Conservation (phyloP, 2,797 vertebrate genomes). For the Labroides dimidiatus region DNA sequence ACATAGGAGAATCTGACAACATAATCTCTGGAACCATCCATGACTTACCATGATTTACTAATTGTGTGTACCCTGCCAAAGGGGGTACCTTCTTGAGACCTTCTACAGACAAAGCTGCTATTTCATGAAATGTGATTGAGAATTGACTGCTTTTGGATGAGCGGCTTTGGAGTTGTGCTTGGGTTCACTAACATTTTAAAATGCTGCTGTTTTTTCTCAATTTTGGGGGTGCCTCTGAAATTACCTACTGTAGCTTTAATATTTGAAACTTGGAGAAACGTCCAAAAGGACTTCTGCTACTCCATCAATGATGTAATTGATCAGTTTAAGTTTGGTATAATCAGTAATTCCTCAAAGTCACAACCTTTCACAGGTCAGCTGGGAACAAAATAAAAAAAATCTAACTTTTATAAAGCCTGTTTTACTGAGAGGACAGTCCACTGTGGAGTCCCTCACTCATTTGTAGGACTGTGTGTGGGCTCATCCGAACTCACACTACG, state of each 20-base stretch:
- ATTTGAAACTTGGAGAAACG: not conserved
- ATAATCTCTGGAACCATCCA: no score
- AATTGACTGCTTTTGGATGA: not conserved
- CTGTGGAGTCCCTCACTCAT: slow-evolving; percentile 27
- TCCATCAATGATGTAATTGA: not conserved
- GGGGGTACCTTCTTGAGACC: no score
- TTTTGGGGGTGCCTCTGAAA: not conserved
- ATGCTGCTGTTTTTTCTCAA: not conserved
- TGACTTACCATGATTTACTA: no score
- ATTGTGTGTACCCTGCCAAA: no score
- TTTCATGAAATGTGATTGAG: not conserved
- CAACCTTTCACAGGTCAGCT: slow-evolving; percentile 14
- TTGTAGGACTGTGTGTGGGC: slow-evolving; percentile 73
- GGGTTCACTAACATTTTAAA: no score
- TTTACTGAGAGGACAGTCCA: slow-evolving; percentile 32
- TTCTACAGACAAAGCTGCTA: not conserved
- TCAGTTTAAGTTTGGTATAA: not conserved
- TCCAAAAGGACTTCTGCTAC: not conserved
- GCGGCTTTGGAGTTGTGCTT: no score
- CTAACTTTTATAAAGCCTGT: slow-evolving; percentile 23
- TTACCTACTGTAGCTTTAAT: not conserved
- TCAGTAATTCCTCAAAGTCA: slow-evolving; percentile 16
- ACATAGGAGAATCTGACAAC: no score
- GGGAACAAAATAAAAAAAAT: slow-evolving; percentile 33
- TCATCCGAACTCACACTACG: slow-evolving; percentile 32